Conservation (phyloP, 2,113 vertebrate genomes). For the Channa argus region DNA sequence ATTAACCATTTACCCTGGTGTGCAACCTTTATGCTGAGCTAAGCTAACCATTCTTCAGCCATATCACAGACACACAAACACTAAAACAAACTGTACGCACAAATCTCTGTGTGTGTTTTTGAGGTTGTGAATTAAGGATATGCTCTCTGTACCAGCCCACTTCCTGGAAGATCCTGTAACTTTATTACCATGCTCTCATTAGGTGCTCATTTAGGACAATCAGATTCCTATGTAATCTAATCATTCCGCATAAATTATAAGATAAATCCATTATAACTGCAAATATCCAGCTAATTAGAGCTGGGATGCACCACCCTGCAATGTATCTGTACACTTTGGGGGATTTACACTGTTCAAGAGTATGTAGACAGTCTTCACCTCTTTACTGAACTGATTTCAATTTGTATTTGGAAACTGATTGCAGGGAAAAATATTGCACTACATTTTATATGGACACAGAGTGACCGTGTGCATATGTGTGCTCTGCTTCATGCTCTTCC, state of each 20-base stretch:
- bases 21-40: too few relatives aligned
- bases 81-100: slow-evolving; percentile 45
- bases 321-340: slow-evolving; percentile 11
- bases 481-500: neutral
- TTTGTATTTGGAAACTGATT: neutral
- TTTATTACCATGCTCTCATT: slow-evolving; percentile 71
- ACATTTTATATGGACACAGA: neutral
- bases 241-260: slow-evolving; percentile 67
- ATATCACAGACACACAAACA: slow-evolving; percentile 43
- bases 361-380: neutral
- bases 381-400: neutral
- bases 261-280: slow-evolving; percentile 67
- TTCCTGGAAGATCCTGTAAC: slow-evolving; percentile 80
- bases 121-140: slow-evolving; percentile 52
- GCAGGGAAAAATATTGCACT: neutral
- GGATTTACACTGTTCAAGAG: slow-evolving; percentile 1
- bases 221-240: slow-evolving; percentile 70
- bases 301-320: slow-evolving; percentile 34
- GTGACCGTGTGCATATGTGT: neutral
- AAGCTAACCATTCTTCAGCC: neutral
- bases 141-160: slow-evolving; percentile 30
- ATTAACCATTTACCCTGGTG: too few relatives aligned
- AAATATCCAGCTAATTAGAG: slow-evolving; percentile 52
- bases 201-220: slow-evolving; percentile 76
- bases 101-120: slow-evolving; percentile 27